A percentile compares a stretch with the other conserved stretches of the same genome.
phyloP scores from a whole-genome alignment of 2,113 vertebrate genomes.

The Myodes glareolus region DNA sequence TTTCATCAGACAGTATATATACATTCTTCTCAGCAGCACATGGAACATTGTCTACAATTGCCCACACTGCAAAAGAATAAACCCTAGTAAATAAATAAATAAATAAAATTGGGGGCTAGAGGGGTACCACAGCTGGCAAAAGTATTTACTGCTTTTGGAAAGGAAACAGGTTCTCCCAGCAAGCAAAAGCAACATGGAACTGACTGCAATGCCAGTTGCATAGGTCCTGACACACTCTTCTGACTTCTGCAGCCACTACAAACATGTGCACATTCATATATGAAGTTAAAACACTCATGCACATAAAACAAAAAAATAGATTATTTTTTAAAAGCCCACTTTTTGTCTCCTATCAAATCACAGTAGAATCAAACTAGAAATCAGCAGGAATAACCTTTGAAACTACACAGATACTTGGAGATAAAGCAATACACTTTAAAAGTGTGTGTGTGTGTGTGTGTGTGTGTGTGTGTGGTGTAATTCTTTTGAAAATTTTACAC shows the following conservation, averaged over 20 bases:
- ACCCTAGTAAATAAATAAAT: neutral
- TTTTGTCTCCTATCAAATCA: neutral
- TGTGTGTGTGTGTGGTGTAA: too few species aligned
- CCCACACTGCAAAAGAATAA: neutral
- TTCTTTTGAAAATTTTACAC: neutral
- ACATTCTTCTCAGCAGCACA: neutral
- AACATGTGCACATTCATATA: neutral
- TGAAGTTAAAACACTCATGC: neutral
- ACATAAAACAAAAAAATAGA: neutral
- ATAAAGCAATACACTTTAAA: neutral
- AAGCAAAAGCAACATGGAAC: neutral
- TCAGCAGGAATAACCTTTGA: neutral
- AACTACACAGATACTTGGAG: neutral
- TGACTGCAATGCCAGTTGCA: neutral
- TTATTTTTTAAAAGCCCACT: neutral
- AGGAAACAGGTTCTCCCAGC: neutral
- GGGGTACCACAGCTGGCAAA: neutral
- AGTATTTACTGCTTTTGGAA: neutral
- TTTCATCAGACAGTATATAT: neutral
- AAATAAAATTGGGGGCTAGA: neutral
- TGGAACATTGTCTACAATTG: neutral
- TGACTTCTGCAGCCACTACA: neutral
- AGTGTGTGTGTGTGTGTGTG: neutral
- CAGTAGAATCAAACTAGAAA: neutral
- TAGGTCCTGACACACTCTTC: neutral